Evolutionary conservation across 2,797 vertebrate species (phyloP).

Genomic region (Prunella strophiata): DNA sequence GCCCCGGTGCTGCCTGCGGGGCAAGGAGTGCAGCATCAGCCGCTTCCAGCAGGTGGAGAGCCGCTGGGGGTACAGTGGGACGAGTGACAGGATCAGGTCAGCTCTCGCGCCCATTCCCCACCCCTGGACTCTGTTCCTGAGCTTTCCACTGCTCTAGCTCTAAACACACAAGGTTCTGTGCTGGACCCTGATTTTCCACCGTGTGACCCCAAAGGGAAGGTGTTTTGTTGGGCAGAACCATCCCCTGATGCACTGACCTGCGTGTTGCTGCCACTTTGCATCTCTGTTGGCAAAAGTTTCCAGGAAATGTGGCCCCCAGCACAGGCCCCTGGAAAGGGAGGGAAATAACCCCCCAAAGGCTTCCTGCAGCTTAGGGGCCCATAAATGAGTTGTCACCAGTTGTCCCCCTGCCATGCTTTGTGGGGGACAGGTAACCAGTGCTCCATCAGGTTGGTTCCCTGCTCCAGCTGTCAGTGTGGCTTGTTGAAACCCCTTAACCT

Average conservation of each 20-base stretch:
- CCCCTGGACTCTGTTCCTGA: neutral
- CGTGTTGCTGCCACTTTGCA: neutral
- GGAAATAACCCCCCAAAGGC: neutral
- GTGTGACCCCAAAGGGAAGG: neutral
- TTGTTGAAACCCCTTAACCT: neutral
- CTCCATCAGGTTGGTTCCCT: neutral
- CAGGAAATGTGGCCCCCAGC: neutral
- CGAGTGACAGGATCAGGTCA: conserved; percentile 96
- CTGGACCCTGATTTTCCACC: neutral
- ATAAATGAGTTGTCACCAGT: neutral
- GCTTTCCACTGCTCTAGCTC: neutral
- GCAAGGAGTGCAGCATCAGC: conserved; percentile 97
- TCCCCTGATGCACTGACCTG: neutral
- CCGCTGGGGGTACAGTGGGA: conserved; percentile 99
- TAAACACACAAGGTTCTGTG: rapidly evolving
- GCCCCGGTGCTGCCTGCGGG: conserved; percentile 95
- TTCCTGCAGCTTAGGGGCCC: neutral
- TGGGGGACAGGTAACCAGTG: neutral
- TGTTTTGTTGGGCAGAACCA: neutral
- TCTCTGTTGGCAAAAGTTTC: neutral
- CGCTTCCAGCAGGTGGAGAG: conserved; percentile 99
- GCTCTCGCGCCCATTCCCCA: conserved; percentile 10
- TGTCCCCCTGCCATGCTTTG: neutral
- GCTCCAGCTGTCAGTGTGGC: neutral
- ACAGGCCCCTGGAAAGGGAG: neutral